Conservation (phyloP, 2,888 invertebrate genomes). For the Andricus curvator region DNA sequence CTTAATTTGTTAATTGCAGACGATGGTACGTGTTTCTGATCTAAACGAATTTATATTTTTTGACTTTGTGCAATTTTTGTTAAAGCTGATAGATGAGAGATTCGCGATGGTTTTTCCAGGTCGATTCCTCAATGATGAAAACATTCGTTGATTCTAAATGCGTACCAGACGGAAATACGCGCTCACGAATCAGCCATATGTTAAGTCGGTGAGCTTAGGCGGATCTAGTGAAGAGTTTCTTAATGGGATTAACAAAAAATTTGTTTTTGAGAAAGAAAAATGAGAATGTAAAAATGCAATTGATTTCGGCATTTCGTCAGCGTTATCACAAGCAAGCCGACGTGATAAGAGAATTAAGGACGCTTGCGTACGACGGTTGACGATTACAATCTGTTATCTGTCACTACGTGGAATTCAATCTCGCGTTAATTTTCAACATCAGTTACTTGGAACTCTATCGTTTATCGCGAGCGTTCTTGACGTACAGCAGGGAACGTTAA, state of each 20-base stretch:
- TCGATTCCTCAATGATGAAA: constrained; percentile 38
- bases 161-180: constrained; percentile 39
- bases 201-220: constrained; percentile 27
- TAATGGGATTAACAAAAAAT: not conserved
- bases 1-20: not conserved
- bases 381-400: constrained; percentile 37
- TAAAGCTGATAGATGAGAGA: constrained; percentile 9
- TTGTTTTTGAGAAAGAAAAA: not conserved
- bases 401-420: constrained; percentile 32
- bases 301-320: constrained; percentile 1
- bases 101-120: constrained; percentile 29
- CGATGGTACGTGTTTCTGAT: constrained; percentile 4
- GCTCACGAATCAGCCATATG: constrained; percentile 34
- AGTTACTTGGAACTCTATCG: constrained; percentile 31
- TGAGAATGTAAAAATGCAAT: not conserved
- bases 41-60: not conserved
- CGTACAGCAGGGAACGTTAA: constrained; percentile 40
- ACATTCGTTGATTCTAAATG: constrained; percentile 38
- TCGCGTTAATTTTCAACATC: constrained; percentile 38
- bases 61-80: constrained; percentile 33
- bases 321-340: constrained; percentile 16
- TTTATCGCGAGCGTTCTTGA: constrained; percentile 36
- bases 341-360: constrained; percentile 38
- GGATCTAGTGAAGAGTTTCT: constrained; percentile 6
- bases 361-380: constrained; percentile 24